A percentile compares a stretch with the other conserved stretches of the same genome.
Evolutionary conservation across 2,797 vertebrate species (phyloP).

Genomic region (Loris lydekkerianus): DNA sequence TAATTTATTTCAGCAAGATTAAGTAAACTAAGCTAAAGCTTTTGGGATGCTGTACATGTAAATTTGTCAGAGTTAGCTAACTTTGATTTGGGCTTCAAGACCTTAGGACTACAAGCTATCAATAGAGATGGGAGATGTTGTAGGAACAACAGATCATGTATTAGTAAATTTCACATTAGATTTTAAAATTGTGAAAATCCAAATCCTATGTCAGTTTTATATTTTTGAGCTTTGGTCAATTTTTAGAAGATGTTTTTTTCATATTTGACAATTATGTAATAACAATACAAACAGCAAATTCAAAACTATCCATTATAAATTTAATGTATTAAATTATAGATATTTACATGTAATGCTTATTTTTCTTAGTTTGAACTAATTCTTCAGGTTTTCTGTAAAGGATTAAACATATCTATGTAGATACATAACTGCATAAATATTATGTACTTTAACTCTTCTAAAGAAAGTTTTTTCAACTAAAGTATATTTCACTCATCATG

Average conservation of each 20-base stretch:
- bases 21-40: neutral
- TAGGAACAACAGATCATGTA: neutral
- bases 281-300: neutral
- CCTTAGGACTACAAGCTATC: neutral
- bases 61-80: neutral
- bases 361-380: slow-evolving; percentile 50
- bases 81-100: neutral
- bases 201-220: neutral
- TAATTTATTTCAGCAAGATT: neutral
- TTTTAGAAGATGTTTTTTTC: neutral
- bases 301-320: slow-evolving; percentile 19
- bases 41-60: neutral
- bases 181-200: slow-evolving; percentile 58
- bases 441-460: neutral
- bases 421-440: neutral
- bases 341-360: neutral
- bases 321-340: slow-evolving; percentile 11
- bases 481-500: slow-evolving; percentile 4
- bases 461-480: slow-evolving; percentile 44
- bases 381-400: slow-evolving; percentile 39
- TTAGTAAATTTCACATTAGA: neutral
- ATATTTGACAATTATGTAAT: neutral
- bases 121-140: neutral
- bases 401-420: neutral
- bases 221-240: slow-evolving; percentile 15